These are phyloP conservation scores for Lathamus discolor DNA, from an alignment of 2,113 vertebrate species.

Conservation along the genomic window DNA sequence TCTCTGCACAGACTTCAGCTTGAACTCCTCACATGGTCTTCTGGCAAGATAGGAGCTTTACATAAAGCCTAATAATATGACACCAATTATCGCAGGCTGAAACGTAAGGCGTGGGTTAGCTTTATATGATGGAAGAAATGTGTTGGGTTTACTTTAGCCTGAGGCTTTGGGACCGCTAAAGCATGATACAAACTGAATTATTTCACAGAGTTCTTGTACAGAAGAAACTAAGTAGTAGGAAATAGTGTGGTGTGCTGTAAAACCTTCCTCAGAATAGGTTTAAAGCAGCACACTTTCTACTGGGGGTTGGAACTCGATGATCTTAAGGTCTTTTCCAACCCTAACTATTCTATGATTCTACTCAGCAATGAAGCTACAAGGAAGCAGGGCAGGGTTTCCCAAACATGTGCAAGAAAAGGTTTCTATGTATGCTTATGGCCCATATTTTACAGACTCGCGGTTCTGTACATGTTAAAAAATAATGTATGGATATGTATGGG, in stretches of 20 bases:
- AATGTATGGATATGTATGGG: neutral
- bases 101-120: constrained; percentile 22
- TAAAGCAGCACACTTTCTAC: neutral
- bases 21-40: neutral
- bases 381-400: neutral
- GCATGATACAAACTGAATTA: constrained; percentile 13
- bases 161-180: constrained; percentile 30
- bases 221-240: constrained; percentile 1
- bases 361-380: neutral
- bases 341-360: neutral
- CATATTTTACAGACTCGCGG: constrained; percentile 37
- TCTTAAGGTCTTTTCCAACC: neutral
- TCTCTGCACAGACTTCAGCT: neutral
- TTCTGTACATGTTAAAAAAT: constrained; percentile 50
- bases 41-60: neutral
- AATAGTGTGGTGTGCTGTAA: neutral
- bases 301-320: neutral
- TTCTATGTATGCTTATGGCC: neutral
- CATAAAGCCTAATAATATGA: neutral
- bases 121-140: constrained; percentile 21
- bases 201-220: neutral
- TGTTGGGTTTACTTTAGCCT: constrained; percentile 20
- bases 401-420: neutral
- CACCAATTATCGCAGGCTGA: constrained; percentile 15
- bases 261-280: neutral